Conservation (phyloP, 2,113 vertebrate genomes). For the Pomatorhinus ruficollis region DNA sequence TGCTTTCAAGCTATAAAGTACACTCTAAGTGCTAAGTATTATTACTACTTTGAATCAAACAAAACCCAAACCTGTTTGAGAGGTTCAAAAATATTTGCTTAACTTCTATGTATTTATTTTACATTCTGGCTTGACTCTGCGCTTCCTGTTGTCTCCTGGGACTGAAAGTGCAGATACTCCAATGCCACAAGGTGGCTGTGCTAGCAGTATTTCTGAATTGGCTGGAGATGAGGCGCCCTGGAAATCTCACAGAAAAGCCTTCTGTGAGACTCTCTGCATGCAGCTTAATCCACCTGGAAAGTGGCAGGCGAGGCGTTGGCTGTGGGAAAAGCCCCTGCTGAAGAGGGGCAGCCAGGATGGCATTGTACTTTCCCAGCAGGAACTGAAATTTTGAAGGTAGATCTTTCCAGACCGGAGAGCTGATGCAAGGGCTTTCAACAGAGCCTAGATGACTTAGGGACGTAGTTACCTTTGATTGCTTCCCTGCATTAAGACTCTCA, state of each 20-base stretch:
- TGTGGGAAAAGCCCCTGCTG: not conserved
- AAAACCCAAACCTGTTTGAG: conserved; percentile 42
- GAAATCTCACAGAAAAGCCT: conserved; percentile 18
- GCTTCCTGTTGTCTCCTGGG: conserved; percentile 45
- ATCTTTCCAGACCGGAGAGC: not conserved
- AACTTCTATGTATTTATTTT: conserved; percentile 65
- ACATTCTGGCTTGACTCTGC: conserved; percentile 33
- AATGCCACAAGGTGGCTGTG: conserved; percentile 63
- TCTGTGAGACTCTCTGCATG: not conserved
- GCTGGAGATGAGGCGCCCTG: not conserved
- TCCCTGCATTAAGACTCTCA: not conserved
- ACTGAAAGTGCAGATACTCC: conserved; percentile 31
- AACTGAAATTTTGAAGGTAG: not conserved
- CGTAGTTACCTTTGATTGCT: not conserved
- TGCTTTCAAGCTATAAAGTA: conserved; percentile 47
- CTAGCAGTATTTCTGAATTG: conserved; percentile 53
- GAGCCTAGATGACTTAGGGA: not conserved
- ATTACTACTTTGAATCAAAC: conserved; percentile 61
- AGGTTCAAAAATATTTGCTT: conserved; percentile 67
- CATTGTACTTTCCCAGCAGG: not conserved
- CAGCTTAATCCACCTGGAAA: conserved; percentile 38
- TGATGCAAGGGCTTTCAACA: not conserved
- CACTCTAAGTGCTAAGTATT: conserved; percentile 48
- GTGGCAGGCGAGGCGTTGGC: accelerated
- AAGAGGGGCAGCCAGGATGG: not conserved